Evolutionary conservation across 1,140 invertebrate genomes (phyloP).

Genomic region (Cyrtorhinus lividipennis): DNA sequence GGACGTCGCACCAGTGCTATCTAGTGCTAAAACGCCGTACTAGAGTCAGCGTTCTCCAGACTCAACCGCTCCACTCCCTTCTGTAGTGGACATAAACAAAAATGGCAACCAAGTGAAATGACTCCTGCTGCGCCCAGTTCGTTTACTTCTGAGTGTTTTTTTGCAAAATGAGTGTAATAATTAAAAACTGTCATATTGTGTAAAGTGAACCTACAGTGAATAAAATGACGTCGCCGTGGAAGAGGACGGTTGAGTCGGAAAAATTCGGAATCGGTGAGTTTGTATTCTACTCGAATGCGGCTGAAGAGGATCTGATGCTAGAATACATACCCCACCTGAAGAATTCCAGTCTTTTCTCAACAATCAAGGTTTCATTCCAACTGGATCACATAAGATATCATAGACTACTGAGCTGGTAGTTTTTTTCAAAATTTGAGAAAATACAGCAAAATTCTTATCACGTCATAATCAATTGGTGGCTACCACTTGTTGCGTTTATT

Average conservation of each 20-base stretch:
- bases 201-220: background rate
- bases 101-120: background rate
- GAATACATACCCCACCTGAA: constrained; percentile 10
- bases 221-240: constrained; percentile 3
- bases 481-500: background rate
- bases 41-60: too few relatives aligned
- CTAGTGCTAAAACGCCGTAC: too few relatives aligned
- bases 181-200: background rate
- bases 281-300: background rate
- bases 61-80: background rate
- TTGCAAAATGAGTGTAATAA: background rate
- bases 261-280: constrained; percentile 21
- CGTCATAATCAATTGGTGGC: background rate
- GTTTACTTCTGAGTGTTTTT: background rate
- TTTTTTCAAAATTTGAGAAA: background rate
- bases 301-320: background rate
- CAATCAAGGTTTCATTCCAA: too few relatives aligned
- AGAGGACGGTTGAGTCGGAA: background rate
- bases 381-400: too few relatives aligned
- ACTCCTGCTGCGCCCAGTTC: background rate
- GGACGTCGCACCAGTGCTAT: too few relatives aligned
- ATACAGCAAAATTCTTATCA: background rate
- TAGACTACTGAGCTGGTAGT: constrained; percentile 7
- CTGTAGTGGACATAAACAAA: constrained; percentile 15
- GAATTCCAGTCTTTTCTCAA: background rate